Conservation (phyloP, 2,888 invertebrate genomes). For the Agrotis ipsilon region DNA sequence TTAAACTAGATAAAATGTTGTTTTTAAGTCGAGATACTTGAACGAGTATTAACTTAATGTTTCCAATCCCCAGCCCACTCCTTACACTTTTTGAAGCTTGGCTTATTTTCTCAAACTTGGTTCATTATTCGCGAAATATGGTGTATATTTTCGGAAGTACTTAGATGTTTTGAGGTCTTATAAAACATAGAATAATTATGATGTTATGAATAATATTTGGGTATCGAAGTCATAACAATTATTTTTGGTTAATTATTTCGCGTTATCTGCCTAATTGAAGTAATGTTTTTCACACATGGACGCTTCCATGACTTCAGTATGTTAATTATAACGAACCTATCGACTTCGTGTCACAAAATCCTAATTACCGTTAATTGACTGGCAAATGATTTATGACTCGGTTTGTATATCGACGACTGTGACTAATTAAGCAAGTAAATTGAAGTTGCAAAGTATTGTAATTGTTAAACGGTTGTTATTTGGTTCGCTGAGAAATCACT, state of each 20-base stretch:
- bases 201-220: conserved; percentile 43
- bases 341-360: conserved; percentile 55
- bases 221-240: conserved; percentile 43
- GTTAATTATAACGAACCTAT: conserved; percentile 36
- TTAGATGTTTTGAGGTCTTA: conserved; percentile 42
- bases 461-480: conserved; percentile 45
- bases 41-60: conserved; percentile 51
- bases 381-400: conserved; percentile 64
- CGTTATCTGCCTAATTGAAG: conserved; percentile 40
- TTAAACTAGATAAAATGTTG: conserved; percentile 35
- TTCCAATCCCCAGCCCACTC: conserved; percentile 49
- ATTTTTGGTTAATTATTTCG: conserved; percentile 44
- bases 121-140: conserved; percentile 57
- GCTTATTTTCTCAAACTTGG: conserved; percentile 62
- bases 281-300: conserved; percentile 36
- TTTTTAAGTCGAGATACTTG: conserved; percentile 46
- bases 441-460: conserved; percentile 44
- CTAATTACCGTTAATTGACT: conserved; percentile 65
- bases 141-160: conserved; percentile 45
- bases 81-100: conserved; percentile 54
- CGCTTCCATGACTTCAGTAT: conserved; percentile 21
- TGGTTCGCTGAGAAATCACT: conserved; percentile 25
- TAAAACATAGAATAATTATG: conserved; percentile 54
- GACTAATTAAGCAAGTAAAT: conserved; percentile 67
- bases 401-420: conserved; percentile 55